Percentiles rank a stretch among this genome's conserved stretches.
Evolutionary conservation across 2,888 invertebrate species (phyloP).

Genomic region (Diarsia rubi): DNA sequence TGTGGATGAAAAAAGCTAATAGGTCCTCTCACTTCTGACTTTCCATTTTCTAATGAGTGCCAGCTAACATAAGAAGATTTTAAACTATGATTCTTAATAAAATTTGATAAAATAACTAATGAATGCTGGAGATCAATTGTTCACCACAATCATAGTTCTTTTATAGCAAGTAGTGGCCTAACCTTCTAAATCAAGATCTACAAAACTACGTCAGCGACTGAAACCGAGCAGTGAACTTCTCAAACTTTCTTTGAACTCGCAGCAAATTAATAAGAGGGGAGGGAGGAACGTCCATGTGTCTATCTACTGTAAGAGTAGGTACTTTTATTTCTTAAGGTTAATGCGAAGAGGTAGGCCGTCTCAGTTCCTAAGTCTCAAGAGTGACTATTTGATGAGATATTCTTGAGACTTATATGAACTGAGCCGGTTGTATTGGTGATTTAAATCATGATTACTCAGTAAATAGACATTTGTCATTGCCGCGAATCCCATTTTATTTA

Average conservation of each 20-base stretch:
- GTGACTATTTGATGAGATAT: no score
- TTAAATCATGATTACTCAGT: no score
- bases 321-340: conserved; percentile 25
- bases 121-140: background rate
- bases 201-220: conserved; percentile 3
- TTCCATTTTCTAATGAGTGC: background rate
- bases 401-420: no score
- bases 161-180: background rate
- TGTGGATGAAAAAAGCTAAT: background rate
- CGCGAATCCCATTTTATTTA: no score
- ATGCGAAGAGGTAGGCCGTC: no score
- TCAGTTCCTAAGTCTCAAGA: no score
- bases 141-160: background rate
- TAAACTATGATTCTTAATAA: background rate
- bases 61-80: background rate
- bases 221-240: conserved; percentile 20
- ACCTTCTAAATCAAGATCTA: conserved; percentile 1
- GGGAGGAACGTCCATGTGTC: background rate
- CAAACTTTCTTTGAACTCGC: conserved; percentile 26
- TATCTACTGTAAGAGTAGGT: background rate
- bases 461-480: no score
- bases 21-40: background rate
- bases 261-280: conserved; percentile 33
- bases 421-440: no score
- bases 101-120: background rate